Evolutionary conservation across 2,797 vertebrate genomes (phyloP).

Genomic region (Emys orbicularis): DNA sequence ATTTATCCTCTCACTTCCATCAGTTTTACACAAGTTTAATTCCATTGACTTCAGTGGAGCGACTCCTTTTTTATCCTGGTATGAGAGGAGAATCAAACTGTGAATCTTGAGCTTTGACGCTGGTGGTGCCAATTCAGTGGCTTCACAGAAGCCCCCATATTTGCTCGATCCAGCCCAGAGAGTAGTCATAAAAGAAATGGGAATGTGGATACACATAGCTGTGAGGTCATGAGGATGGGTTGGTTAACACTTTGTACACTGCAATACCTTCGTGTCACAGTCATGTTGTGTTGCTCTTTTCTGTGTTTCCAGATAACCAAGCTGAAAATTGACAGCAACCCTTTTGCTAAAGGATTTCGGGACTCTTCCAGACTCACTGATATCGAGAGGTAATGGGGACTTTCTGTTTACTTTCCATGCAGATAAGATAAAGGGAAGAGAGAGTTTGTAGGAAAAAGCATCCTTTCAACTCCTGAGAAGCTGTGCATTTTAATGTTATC

Average conservation of each 20-base stretch:
- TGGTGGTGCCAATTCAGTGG: background rate
- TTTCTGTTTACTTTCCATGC: conserved; percentile 82
- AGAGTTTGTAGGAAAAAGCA: conserved; percentile 66
- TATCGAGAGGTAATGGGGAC: conserved; percentile 97
- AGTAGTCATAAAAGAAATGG: background rate
- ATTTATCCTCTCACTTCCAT: background rate
- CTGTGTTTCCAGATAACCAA: conserved; percentile 94
- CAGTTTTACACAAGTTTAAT: background rate
- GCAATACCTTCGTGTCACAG: conserved; percentile 9
- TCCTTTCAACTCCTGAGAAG: conserved; percentile 63
- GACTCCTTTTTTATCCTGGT: background rate
- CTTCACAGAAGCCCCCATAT: background rate
- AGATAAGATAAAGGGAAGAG: conserved; percentile 79
- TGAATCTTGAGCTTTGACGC: background rate
- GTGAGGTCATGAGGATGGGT: background rate
- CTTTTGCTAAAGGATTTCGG: conserved; percentile 98
- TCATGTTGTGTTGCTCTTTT: conserved; percentile 41
- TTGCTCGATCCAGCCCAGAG: background rate
- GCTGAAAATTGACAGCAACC: conserved; percentile 99
- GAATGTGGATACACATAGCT: background rate
- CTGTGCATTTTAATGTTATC: conserved; percentile 53
- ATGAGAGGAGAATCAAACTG: background rate
- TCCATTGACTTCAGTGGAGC: background rate
- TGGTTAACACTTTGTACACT: conserved; percentile 40
- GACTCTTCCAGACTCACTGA: conserved; percentile 98